Evolutionary conservation across 2,888 invertebrate genomes (phyloP).

Genomic region (Sphaerophoria rueppellii): DNA sequence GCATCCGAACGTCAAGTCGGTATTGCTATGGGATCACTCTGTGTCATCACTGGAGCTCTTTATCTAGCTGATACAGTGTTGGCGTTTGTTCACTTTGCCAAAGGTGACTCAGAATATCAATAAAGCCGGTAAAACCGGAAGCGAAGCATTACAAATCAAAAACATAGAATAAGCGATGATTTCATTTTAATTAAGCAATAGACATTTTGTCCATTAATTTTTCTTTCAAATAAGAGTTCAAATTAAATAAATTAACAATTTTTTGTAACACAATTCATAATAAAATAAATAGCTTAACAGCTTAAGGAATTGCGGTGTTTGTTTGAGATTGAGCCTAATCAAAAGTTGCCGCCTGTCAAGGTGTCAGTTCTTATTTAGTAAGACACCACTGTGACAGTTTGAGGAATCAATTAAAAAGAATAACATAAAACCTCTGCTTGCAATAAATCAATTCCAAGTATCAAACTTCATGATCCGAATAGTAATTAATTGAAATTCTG

Average conservation of each 20-base stretch:
- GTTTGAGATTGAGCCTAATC: slow-evolving; percentile 22
- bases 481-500: slow-evolving; percentile 9
- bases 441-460: slow-evolving; percentile 15
- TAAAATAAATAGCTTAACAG: not conserved
- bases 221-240: slow-evolving; percentile 57
- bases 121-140: slow-evolving; percentile 4
- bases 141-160: not conserved
- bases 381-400: slow-evolving; percentile 7
- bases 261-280: not conserved
- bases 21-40: slow-evolving; percentile 90
- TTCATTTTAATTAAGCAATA: slow-evolving; percentile 8
- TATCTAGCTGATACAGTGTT: slow-evolving; percentile 92
- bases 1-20: slow-evolving; percentile 91
- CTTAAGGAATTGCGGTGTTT: slow-evolving; percentile 25
- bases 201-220: no score
- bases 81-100: slow-evolving; percentile 88
- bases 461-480: slow-evolving; percentile 21
- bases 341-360: slow-evolving; percentile 30
- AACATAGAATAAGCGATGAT: slow-evolving; percentile 44
- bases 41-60: slow-evolving; percentile 90
- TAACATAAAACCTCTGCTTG: not conserved
- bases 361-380: slow-evolving; percentile 15
- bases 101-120: slow-evolving; percentile 82
- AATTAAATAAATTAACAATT: slow-evolving; percentile 35
- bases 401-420: slow-evolving; percentile 16